phyloP scores from a whole-genome alignment of 2,797 vertebrate species.

The Falco novaeseelandiae region DNA sequence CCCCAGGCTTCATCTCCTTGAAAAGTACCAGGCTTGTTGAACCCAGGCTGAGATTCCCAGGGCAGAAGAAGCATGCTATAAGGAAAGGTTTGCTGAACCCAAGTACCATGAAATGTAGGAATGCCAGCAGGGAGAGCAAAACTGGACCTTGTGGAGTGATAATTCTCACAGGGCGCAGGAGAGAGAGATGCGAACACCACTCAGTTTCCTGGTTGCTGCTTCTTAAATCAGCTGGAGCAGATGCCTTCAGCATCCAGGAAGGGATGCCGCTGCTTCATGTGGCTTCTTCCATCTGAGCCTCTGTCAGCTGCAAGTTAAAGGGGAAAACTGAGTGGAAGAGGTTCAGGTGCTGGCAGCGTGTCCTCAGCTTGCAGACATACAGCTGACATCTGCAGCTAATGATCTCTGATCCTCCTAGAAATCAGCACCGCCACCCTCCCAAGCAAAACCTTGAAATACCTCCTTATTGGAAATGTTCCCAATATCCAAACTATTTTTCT shows the following conservation, averaged over 20 bases:
- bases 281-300: not conserved
- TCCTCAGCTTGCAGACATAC: not conserved
- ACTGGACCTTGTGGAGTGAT: no score
- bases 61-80: not conserved
- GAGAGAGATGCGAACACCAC: not conserved
- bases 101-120: not conserved
- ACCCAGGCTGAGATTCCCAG: not conserved
- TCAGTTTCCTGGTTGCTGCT: not conserved
- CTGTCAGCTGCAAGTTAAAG: not conserved
- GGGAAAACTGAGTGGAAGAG: not conserved
- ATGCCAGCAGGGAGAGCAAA: not conserved
- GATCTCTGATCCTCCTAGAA: not conserved
- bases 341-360: not conserved
- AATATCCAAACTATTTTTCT: not conserved
- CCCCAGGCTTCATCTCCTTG: not conserved
- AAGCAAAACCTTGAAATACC: not conserved
- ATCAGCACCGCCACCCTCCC: not conserved
- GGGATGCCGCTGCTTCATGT: not conserved
- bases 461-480: not conserved
- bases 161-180: not conserved
- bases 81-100: not conserved
- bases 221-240: not conserved
- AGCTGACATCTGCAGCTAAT: not conserved
- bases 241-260: not conserved
- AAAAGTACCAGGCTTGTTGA: not conserved